Evolutionary conservation across 2,888 invertebrate genomes (phyloP).

Genomic region (Heliconius erato): DNA sequence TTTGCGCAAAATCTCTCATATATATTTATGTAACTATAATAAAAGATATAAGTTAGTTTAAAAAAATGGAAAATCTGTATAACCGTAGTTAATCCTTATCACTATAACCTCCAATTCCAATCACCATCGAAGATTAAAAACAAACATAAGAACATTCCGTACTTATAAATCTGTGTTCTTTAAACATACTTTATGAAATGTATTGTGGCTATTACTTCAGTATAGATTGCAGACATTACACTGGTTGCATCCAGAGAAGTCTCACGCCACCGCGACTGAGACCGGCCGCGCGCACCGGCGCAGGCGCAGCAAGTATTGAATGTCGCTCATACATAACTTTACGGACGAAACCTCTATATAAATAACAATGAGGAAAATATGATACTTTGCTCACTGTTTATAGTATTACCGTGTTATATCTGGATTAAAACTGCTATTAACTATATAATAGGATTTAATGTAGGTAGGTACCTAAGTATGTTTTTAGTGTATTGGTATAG

Average conservation of each 20-base stretch:
- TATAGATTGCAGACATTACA: conserved; percentile 7
- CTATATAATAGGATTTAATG: not conserved
- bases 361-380: conserved; percentile 27
- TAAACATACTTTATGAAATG: not conserved
- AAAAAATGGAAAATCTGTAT: not conserved
- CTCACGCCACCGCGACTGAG: conserved; percentile 22
- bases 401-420: not conserved
- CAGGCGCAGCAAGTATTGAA: not conserved
- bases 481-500: not conserved
- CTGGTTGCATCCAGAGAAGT: not conserved
- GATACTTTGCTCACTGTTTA: conserved; percentile 7
- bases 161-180: not conserved
- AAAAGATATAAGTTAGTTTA: too few species aligned
- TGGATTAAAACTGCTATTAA: not conserved
- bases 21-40: not conserved
- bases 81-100: not conserved
- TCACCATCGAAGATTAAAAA: not conserved
- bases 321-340: conserved; percentile 25
- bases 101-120: not conserved
- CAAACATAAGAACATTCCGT: too few species aligned
- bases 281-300: not conserved
- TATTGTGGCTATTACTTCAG: conserved; percentile 1
- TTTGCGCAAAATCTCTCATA: not conserved
- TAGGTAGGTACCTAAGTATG: not conserved
- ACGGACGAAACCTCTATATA: not conserved